These are phyloP conservation scores for Drosophila dunni DNA, from an alignment of 1,140 invertebrate species.

Conservation along the genomic window DNA sequence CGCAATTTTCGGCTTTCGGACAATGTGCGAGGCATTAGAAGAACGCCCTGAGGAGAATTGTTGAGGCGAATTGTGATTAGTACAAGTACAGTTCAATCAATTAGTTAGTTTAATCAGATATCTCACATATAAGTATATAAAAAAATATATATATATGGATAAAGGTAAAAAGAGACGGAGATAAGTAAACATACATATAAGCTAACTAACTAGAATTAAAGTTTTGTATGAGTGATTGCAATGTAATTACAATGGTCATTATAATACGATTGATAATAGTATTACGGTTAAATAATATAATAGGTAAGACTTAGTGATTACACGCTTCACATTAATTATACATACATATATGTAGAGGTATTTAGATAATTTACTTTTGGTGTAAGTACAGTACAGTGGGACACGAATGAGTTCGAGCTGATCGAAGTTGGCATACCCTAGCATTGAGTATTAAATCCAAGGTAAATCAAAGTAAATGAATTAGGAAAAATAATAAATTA, in stretches of 20 bases:
- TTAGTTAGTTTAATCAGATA: conserved; percentile 10
- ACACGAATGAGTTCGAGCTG: background rate
- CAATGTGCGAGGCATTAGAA: conserved; percentile 94
- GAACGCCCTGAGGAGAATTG: conserved; percentile 88
- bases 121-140: background rate
- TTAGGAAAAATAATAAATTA: background rate
- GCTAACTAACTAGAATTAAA: conserved; percentile 5
- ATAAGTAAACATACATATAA: background rate
- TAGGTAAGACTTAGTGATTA: conserved; percentile 4
- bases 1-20: conserved; percentile 92
- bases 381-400: background rate
- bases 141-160: no score
- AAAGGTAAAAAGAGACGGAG: no score
- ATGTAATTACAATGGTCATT: conserved; percentile 1
- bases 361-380: background rate
- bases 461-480: background rate
- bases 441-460: background rate
- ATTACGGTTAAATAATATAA: background rate
- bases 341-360: background rate
- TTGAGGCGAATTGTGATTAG: conserved; percentile 76
- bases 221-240: background rate
- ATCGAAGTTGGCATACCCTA: background rate
- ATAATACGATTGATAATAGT: background rate
- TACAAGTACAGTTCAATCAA: conserved; percentile 48
- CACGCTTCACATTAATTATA: background rate